Percentiles rank a stretch among this genome's conserved stretches.
Evolutionary conservation across 2,888 invertebrate genomes (phyloP).

Genomic region (Hydrotaea cyrtoneurina): DNA sequence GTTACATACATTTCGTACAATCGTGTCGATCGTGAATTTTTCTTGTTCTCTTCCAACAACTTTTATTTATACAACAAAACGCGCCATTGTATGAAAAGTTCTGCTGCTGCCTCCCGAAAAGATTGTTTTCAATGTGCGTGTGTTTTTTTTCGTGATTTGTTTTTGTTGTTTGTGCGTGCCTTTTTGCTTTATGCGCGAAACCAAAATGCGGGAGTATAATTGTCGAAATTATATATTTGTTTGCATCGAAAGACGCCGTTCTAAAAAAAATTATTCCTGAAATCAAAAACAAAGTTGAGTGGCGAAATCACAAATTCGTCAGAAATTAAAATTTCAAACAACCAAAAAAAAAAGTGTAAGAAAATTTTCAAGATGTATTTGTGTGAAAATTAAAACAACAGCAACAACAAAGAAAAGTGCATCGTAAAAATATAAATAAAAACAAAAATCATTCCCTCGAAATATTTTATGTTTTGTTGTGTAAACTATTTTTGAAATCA

Average conservation of each 20-base stretch:
- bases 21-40: conserved; percentile 62
- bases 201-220: conserved; percentile 53
- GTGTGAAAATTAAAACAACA: not conserved
- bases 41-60: conserved; percentile 42
- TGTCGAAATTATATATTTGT: not conserved
- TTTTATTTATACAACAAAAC: conserved; percentile 23
- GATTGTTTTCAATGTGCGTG: conserved; percentile 21
- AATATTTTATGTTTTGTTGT: conserved; percentile 59
- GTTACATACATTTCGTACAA: conserved; percentile 48
- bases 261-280: conserved; percentile 11
- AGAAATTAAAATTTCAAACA: conserved; percentile 32
- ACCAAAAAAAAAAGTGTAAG: conserved; percentile 16
- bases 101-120: not conserved
- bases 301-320: conserved; percentile 23
- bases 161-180: conserved; percentile 27
- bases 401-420: conserved; percentile 7
- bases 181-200: conserved; percentile 39
- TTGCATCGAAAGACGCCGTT: conserved; percentile 13
- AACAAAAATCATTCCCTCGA: not conserved
- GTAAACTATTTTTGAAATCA: conserved; percentile 20
- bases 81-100: not conserved
- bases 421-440: conserved; percentile 7
- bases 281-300: conserved; percentile 13
- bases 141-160: conserved; percentile 32
- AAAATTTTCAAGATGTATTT: not conserved